Conservation (phyloP, 2,888 invertebrate species). For the Spodoptera littoralis region DNA sequence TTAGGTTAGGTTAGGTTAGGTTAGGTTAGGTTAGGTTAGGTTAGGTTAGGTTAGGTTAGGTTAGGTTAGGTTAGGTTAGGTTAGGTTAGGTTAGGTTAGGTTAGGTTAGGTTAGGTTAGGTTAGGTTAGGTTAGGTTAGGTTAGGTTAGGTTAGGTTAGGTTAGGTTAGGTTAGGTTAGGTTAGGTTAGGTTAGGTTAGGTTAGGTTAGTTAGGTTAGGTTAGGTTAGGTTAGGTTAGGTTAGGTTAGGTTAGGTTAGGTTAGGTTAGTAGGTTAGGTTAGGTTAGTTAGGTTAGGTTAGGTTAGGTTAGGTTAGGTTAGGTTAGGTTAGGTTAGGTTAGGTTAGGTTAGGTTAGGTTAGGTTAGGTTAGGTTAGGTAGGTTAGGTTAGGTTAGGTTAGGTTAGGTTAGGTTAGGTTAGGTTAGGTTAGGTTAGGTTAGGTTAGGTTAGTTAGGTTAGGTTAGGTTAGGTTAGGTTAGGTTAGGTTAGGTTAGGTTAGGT, state of each 20-base stretch:
- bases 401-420: slow-evolving; percentile 40
- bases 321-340: slow-evolving; percentile 29
- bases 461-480: slow-evolving; percentile 52
- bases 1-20: slow-evolving; percentile 48
- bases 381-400: slow-evolving; percentile 51
- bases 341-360: slow-evolving; percentile 49
- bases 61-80: slow-evolving; percentile 44
- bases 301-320: slow-evolving; percentile 41
- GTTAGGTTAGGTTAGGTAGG: too few relatives aligned
- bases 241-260: slow-evolving; percentile 40
- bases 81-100: slow-evolving; percentile 50
- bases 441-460: slow-evolving; percentile 51
- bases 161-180: slow-evolving; percentile 41
- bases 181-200: too few relatives aligned
- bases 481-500: slow-evolving; percentile 50
- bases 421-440: slow-evolving; percentile 49
- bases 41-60: slow-evolving; percentile 46
- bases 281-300: slow-evolving; percentile 41
- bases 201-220: too few relatives aligned
- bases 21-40: slow-evolving; percentile 50
- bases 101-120: slow-evolving; percentile 39
- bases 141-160: slow-evolving; percentile 34
- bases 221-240: slow-evolving; percentile 47
- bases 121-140: slow-evolving; percentile 34
- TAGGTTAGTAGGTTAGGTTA: too few relatives aligned